A percentile compares a stretch with the other conserved stretches of the same genome.
Conservation (phyloP, 2,113 vertebrate genomes). For the Egretta garzetta region DNA sequence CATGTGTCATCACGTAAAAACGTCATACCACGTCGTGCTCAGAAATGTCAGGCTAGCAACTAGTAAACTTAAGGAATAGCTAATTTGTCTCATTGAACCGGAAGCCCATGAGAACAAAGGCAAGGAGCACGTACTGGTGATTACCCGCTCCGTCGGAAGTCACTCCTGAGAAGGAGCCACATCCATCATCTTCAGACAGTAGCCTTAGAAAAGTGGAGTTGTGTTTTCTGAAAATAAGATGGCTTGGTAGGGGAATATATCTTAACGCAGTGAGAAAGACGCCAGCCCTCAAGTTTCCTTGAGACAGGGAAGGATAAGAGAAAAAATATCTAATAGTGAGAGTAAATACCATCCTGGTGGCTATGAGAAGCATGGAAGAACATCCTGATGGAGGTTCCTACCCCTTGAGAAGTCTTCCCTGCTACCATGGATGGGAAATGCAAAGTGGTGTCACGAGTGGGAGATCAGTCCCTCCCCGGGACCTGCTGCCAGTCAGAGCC, state of each 20-base stretch:
- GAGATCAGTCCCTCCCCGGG: not conserved
- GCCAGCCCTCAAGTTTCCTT: not conserved
- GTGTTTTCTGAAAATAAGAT: not conserved
- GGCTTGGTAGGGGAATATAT: not conserved
- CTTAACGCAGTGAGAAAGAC: not conserved
- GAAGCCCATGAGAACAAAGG: not conserved
- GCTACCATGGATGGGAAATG: rapidly evolving
- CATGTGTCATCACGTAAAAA: not conserved
- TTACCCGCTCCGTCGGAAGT: not conserved
- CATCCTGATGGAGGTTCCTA: not conserved
- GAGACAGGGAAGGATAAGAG: not conserved
- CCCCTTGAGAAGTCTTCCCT: not conserved
- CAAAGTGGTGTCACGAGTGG: not conserved
- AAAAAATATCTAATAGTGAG: not conserved
- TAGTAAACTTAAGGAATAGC: not conserved
- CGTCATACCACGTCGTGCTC: not conserved
- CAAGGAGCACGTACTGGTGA: not conserved
- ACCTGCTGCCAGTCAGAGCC: not conserved
- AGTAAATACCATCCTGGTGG: not conserved
- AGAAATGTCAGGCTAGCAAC: not conserved
- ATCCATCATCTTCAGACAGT: no score
- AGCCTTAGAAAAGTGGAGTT: not conserved
- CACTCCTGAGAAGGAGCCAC: not conserved
- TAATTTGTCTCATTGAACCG: not conserved
- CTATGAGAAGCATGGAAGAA: no score